Evolutionary conservation across 1,140 invertebrate species (phyloP).

Genomic region (Sminthurinus signatus): DNA sequence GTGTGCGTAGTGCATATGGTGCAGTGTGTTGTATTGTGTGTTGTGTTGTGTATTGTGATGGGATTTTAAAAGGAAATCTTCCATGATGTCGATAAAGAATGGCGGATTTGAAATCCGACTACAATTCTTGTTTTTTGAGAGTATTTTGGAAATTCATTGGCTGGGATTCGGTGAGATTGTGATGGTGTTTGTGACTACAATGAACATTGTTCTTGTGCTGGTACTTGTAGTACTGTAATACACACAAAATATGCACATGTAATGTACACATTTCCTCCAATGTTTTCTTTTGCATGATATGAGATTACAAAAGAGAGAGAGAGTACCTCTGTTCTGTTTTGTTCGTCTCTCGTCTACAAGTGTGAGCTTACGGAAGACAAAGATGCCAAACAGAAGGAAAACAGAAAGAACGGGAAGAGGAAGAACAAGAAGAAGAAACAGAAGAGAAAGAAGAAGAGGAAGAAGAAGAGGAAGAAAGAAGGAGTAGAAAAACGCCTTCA

Average conservation of each 20-base stretch:
- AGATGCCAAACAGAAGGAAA: background rate
- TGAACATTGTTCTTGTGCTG: too few species aligned
- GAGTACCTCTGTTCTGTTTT: background rate
- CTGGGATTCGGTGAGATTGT: too few species aligned
- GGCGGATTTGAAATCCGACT: too few species aligned
- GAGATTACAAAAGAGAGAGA: background rate
- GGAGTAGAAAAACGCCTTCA: slow-evolving; percentile 41
- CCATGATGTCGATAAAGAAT: too few species aligned
- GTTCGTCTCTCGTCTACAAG: background rate
- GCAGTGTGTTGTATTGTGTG: too few species aligned
- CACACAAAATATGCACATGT: background rate
- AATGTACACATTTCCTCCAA: too few species aligned
- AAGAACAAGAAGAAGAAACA: slow-evolving; percentile 10
- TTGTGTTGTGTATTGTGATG: too few species aligned
- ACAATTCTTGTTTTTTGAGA: too few species aligned
- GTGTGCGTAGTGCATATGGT: too few species aligned
- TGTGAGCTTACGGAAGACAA: slow-evolving; percentile 13
- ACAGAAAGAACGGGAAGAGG: background rate
- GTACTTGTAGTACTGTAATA: background rate
- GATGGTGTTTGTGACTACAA: too few species aligned
- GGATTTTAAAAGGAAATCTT: too few species aligned
- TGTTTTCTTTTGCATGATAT: background rate
- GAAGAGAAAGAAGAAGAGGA: slow-evolving; percentile 12
- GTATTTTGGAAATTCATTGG: slow-evolving; percentile 3
- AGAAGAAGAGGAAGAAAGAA: too few species aligned